Base-by-base conservation (phyloP, 1,140 invertebrate species). In the Pseudobourletiella spinata region DNA sequence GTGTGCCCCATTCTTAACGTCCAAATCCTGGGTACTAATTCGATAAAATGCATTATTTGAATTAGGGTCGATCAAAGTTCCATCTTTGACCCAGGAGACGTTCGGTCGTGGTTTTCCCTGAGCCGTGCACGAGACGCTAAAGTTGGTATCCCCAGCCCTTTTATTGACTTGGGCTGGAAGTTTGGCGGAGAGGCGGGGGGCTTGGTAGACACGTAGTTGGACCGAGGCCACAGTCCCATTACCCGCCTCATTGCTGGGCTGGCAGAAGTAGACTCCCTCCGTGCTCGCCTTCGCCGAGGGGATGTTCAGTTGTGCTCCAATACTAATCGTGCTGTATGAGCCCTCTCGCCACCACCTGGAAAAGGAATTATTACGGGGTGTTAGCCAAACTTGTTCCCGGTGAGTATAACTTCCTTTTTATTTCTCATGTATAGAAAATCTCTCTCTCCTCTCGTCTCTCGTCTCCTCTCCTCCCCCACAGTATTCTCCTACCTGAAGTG, bases 191-290 rank as follows among this genome's bases (percentile, higher is more conserved):
- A 95, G 87, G 59, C 85, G 84, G 0, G 91, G 90, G 1, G 88
- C 85, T 71, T 94, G 90, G 71, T 91, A 83, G 0, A 95, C 90
- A 71, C 87, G 86, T 2, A 95, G 77, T 54, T 83, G 82, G 14
- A 91, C 88, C 0, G 86, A 86, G 0, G 88, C 89, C 44, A 86
- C 79, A 66, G 88, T 86, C 1, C 91, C 89, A 50, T 84, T 84
- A 3, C 92, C 92, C 60, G 94, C 79, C 73, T 90, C 88, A 71
- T 95, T 95, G 18, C 83, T 84, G 0, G 90, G 89, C 72, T 91
- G 86, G 71, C 92, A 95, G 20, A 86, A 86, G 73, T 95, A 95
- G 20, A 83, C 84, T 1, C 91, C 92, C 75, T 94, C 91, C 70
- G 86, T 88, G 14, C 83, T 84, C 20, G 91, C 76, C 70, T 89